Evolutionary conservation across 2,888 invertebrate species (phyloP).

Genomic region (Beris chalybata): DNA sequence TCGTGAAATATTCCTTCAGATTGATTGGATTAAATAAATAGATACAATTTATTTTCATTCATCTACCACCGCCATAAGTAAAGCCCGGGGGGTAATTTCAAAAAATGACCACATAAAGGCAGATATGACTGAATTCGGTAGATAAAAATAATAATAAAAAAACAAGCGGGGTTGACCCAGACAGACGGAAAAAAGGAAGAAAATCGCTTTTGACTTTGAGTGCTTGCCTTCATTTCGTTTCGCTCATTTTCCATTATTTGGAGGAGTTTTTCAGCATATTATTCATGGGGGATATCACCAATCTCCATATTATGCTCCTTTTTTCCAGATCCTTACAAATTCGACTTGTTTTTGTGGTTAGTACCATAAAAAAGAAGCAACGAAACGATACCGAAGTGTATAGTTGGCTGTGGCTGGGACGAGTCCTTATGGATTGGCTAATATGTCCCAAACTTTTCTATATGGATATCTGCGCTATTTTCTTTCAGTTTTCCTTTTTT

Average conservation of each 20-base stretch:
- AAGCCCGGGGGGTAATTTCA: constrained; percentile 32
- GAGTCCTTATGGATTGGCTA: no score
- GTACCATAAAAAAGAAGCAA: no score
- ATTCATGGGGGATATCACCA: constrained; percentile 36
- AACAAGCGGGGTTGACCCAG: background rate
- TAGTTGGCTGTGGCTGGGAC: no score
- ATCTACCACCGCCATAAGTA: constrained; percentile 18
- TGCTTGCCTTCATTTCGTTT: constrained; percentile 25
- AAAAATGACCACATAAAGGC: constrained; percentile 37
- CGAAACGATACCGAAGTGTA: no score
- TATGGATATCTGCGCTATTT: background rate
- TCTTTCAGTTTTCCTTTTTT: constrained; percentile 8
- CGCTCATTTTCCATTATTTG: constrained; percentile 38
- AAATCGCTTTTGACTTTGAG: constrained; percentile 28
- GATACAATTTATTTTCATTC: constrained; percentile 37
- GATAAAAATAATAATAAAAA: constrained; percentile 33
- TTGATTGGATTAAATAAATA: constrained; percentile 39
- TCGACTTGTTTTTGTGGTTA: no score
- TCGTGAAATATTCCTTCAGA: constrained; percentile 32
- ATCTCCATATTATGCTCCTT: constrained; percentile 16
- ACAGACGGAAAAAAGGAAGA: background rate
- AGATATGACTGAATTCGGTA: constrained; percentile 36
- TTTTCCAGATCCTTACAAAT: no score
- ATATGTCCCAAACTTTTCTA: background rate
- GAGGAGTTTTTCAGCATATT: constrained; percentile 37